Conservation (phyloP, 2,113 vertebrate genomes). For the Artemisiospiza belli region DNA sequence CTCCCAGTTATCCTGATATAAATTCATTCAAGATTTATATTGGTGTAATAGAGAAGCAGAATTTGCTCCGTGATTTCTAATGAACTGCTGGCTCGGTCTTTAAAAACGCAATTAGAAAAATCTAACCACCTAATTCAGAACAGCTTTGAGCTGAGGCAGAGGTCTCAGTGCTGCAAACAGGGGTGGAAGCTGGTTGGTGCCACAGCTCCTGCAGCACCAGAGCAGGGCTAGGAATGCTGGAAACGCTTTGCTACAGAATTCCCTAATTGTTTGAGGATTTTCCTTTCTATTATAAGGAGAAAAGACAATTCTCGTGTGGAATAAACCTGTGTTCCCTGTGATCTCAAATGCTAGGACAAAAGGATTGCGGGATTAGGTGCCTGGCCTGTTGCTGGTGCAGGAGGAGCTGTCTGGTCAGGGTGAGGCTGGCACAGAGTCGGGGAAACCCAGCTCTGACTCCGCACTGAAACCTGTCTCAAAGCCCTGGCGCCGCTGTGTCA, state of each 20-base stretch:
- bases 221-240: background rate
- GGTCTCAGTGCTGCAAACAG: background rate
- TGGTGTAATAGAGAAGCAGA: constrained; percentile 66
- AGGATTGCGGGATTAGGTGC: constrained; percentile 17
- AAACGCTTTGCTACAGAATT: background rate
- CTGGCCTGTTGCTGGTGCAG: background rate
- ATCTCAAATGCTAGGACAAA: background rate
- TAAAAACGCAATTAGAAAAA: constrained; percentile 64
- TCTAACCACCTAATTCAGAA: constrained; percentile 61
- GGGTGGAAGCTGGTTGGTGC: background rate
- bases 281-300: background rate
- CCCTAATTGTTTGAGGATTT: background rate
- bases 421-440: background rate
- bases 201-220: background rate
- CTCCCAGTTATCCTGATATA: constrained; percentile 44
- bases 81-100: constrained; percentile 57
- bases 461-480: background rate
- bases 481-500: background rate
- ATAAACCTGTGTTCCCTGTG: background rate
- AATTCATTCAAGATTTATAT: constrained; percentile 65
- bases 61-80: constrained; percentile 51
- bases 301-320: background rate
- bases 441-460: background rate
- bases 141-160: constrained; percentile 52
- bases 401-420: background rate